Evolutionary conservation across 2,888 invertebrate genomes (phyloP).

Genomic region (Rhaphigaster nebulosa): DNA sequence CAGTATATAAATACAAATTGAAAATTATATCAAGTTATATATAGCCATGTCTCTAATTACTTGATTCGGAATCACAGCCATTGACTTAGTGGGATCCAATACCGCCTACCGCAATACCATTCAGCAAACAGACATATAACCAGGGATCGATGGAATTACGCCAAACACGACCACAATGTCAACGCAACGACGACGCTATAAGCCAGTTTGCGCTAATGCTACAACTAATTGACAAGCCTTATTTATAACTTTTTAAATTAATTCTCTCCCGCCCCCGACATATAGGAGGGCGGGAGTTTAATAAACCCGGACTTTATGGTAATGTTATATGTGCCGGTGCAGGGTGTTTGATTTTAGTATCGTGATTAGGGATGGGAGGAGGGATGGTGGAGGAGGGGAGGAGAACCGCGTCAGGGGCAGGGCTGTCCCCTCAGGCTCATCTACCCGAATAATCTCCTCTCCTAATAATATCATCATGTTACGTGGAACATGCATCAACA

Average conservation of each 20-base stretch:
- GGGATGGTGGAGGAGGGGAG: too few relatives aligned
- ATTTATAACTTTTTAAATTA: slow-evolving; percentile 45
- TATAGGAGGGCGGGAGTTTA: neutral
- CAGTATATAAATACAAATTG: too few relatives aligned
- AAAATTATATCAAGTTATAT: neutral
- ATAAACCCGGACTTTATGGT: slow-evolving; percentile 50
- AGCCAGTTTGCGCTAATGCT: neutral
- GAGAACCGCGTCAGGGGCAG: neutral
- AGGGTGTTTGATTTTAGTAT: slow-evolving; percentile 46
- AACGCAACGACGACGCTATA: slow-evolving; percentile 10
- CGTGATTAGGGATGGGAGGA: slow-evolving; percentile 50
- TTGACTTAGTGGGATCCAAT: slow-evolving; percentile 7
- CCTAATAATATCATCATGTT: slow-evolving; percentile 30
- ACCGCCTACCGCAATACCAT: neutral
- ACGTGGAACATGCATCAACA: neutral
- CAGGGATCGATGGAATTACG: neutral
- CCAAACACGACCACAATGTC: slow-evolving; percentile 34
- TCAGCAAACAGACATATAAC: neutral
- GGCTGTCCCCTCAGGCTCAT: slow-evolving; percentile 6
- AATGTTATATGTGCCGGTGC: slow-evolving; percentile 37
- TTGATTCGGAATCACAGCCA: neutral
- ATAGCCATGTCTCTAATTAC: neutral
- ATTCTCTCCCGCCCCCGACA: neutral
- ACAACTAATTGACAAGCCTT: slow-evolving; percentile 40
- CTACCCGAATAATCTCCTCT: neutral